Conservation (phyloP, 2,888 invertebrate species). For the Hydroisotoma schaefferi region DNA sequence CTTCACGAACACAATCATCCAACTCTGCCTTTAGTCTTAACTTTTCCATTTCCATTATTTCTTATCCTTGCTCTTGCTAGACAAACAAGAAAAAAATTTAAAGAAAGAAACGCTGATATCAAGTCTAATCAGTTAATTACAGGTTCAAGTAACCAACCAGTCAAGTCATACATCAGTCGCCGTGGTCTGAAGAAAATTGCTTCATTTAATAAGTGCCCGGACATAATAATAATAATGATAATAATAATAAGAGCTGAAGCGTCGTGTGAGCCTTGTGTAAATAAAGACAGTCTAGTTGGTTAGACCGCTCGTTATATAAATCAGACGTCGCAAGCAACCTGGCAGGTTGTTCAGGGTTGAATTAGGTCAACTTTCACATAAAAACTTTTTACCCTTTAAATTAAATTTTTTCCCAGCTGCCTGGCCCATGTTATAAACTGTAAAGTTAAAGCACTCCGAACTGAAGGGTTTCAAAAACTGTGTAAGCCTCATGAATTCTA, state of each 20-base stretch:
- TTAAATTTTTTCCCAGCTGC: too few species aligned
- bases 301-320: neutral
- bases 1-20: neutral
- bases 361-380: conserved; percentile 2
- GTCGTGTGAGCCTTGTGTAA: neutral
- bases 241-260: neutral
- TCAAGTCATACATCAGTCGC: too few species aligned
- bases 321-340: neutral
- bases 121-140: conserved; percentile 15
- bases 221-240: neutral
- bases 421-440: too few species aligned
- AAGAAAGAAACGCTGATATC: neutral
- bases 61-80: too few species aligned
- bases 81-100: neutral
- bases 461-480: too few species aligned
- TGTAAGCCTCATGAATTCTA: too few species aligned
- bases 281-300: neutral
- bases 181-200: too few species aligned
- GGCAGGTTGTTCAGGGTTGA: conserved; percentile 1
- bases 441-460: too few species aligned
- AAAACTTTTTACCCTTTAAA: too few species aligned
- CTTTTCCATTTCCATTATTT: too few species aligned
- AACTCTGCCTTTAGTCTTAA: too few species aligned
- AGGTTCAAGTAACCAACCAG: neutral
- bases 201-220: conserved; percentile 5